Percentiles rank a stretch among this genome's conserved stretches.
Conservation (phyloP, 2,797 vertebrate genomes). For the Acanthurus leucopareius region DNA sequence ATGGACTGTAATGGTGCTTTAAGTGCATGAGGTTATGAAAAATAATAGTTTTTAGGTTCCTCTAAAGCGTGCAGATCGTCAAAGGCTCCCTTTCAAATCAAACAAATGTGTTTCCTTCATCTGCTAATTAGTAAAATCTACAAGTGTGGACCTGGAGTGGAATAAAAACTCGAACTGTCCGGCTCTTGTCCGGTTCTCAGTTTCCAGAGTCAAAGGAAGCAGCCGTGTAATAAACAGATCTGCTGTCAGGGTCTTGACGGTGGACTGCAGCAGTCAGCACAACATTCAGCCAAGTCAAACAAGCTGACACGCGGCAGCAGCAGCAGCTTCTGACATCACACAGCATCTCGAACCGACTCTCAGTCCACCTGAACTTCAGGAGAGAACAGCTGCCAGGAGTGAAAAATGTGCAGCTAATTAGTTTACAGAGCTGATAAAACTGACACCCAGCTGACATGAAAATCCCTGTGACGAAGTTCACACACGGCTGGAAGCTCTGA, state of each 20-base stretch:
- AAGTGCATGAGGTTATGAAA: too few species aligned
- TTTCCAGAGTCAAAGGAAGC: conserved; percentile 9
- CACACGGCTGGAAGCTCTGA: too few species aligned
- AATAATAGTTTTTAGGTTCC: too few species aligned
- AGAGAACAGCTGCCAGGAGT: conserved; percentile 18
- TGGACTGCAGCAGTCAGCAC: conserved; percentile 31
- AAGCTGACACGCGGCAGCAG: background rate
- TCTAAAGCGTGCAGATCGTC: too few species aligned
- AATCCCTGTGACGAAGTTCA: background rate
- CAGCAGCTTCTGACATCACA: conserved; percentile 13
- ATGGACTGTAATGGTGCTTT: too few species aligned
- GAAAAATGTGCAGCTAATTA: conserved; percentile 17
- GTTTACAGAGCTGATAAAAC: conserved; percentile 14
- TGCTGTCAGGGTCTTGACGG: background rate
- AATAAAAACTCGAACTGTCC: too few species aligned
- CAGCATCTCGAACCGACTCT: conserved; percentile 14
- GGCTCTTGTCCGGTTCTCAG: too few species aligned
- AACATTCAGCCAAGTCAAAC: conserved; percentile 32
- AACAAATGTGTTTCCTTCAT: too few species aligned
- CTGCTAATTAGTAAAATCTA: too few species aligned
- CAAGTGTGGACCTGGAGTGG: too few species aligned
- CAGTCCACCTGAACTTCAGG: conserved; percentile 9
- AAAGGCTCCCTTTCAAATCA: too few species aligned
- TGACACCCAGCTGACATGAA: background rate
- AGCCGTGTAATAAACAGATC: conserved; percentile 20